These are phyloP conservation scores for Pogonocichla stellata DNA, from an alignment of 2,113 vertebrate genomes.

Conservation along the genomic window DNA sequence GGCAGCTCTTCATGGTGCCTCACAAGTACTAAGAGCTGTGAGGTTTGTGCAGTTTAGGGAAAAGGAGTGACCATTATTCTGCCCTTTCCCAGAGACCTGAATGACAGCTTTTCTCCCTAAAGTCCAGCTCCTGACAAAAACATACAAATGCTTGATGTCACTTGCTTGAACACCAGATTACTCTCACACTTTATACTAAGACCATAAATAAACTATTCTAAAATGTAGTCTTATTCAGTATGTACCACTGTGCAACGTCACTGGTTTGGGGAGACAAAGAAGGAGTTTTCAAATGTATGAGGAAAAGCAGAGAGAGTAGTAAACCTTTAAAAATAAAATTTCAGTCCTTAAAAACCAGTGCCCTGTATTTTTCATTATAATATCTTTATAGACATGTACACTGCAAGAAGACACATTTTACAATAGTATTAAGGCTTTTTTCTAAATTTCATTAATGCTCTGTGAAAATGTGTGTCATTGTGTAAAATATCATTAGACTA, in stretches of 20 bases:
- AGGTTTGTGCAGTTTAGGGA: neutral
- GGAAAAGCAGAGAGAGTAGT: neutral
- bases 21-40: neutral
- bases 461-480: conserved; percentile 46
- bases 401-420: conserved; percentile 8
- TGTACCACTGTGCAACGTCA: neutral
- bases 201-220: neutral
- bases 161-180: neutral
- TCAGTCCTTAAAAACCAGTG: neutral
- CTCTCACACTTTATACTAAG: neutral
- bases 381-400: neutral
- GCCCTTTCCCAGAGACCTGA: neutral
- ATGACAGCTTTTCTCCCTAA: neutral
- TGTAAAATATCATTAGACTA: conserved; percentile 51
- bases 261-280: neutral
- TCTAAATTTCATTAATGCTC: conserved; percentile 43
- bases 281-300: neutral
- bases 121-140: neutral
- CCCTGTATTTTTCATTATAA: neutral
- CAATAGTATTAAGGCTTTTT: conserved; percentile 1
- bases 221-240: neutral
- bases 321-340: neutral
- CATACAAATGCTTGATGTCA: neutral
- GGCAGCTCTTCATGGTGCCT: neutral
- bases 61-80: neutral